Evolutionary conservation across 53 echinoderm and acorn worm species (phyloP), one percentile per base, ranked within the genome.

Genomic region (Hippasteria phrygiana): DNA sequence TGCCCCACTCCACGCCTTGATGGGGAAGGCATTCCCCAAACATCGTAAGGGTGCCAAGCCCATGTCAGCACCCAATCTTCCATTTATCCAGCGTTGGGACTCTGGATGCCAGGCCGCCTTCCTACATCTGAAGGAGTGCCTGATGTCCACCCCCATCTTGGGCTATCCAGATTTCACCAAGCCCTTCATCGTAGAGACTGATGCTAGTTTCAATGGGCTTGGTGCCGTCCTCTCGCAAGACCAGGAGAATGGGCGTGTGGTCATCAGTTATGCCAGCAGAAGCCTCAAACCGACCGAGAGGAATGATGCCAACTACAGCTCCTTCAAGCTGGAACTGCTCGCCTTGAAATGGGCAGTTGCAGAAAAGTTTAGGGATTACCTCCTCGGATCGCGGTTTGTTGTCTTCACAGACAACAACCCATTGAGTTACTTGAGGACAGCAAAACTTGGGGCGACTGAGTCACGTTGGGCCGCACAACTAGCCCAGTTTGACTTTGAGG

Each of bases 191-290:
- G 37, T 87, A 1, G 91, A 87, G 55, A 75, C 87, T 1, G 87
- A 91, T 67, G 71, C 91, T 27, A 91, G 87, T 42, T 77, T 91
- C 53, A 1, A 62, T 42, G 87, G 87, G 39, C 43, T 87, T 33
- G 88, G 91, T 37, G 91, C 80, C 12, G 75, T 91, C 8, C 67
- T 91, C 13, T 91, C 78, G 41, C 91, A 87, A 43, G 79, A 87
- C 28, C 91, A 87, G 55, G 71, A 79, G 4, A 65, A 77, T 53
- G 78, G 87, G 40, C 11, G 43, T 37, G 64, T 48, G 45, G 91
- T 91, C 17, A 87, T 87, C 37, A 74, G 75, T 20, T 91, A 87
- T 78, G 91, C 87, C 18, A 87, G 77, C 26, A 20, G 87, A 27
- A 35, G 80, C 6, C 90, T 73, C 4, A 84, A 66, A 32, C 40